Base-by-base conservation (phyloP, 2,797 vertebrate genomes). In the Gymnopithys bicolor region DNA sequence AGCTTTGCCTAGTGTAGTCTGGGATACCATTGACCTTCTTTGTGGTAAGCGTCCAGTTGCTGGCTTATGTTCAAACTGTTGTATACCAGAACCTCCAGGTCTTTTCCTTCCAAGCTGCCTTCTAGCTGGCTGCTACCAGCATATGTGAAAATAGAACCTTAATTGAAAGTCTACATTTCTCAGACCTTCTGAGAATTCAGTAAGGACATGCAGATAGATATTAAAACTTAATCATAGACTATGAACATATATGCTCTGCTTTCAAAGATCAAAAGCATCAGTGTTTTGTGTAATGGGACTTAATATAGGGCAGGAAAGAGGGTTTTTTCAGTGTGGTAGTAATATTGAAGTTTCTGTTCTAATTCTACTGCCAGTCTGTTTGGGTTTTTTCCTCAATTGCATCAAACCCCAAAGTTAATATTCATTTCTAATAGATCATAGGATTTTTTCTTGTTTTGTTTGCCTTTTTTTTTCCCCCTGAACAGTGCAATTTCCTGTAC, bases 261-360 rank as follows among this genome's bases (percentile, higher is more conserved):
- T 13, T 67, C 60, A 37, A 81, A 74, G 25, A 33, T 62, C 27
- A 69, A 74, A 91, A 53, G 5, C 39, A 69, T 37, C 66, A 32
- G 15, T 58, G 21, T 69, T 84, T 81, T 62, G 21, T 43, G 25
- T 46, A 81, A 78, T 30, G 35, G 49, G n/a, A 81, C 58, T 78
- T 91, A 67, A 51, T 33, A 30, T 1, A 56, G 11, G 16, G 8
- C 13, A 81, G 18, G 33, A 84, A 55, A 10, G 21, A 58, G 2
- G 41, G 12, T 41, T 30, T 78, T 82, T 66, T 55, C 19, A 48
- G 5, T 0, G 0, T 35, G 3, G 10, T 51, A 58, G n/a, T 55
- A 74, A 37, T 53, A 53, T 49, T 62, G 25, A 62, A 49, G 14
- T 48, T 78, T 84, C 45, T 63, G 43, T 6, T 6, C 15, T 4